Base-by-base conservation (phyloP, 2,113 vertebrate genomes). In the Seriola aureovittata region DNA sequence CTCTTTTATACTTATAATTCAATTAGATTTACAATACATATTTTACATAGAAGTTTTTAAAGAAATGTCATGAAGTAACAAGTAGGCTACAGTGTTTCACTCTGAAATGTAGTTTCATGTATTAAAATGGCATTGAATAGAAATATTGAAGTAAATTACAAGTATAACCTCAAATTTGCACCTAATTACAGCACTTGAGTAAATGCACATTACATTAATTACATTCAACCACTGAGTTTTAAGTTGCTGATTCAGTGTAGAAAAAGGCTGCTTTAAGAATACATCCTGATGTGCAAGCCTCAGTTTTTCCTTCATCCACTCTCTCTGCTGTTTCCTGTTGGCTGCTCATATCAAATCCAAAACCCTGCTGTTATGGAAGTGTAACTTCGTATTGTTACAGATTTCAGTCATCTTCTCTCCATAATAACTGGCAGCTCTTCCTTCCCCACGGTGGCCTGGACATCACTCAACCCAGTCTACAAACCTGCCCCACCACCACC, bases 361-460 rank as follows among this genome's bases (percentile, higher is more conserved):
- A 77, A 71, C 73, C 75, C 76, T 13, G 25, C 38, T 57, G 64
- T 40, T 74, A 86, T 78, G 64, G 81, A 74, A 75, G 48, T 46
- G 66, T 83, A 88, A 85, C 76, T 83, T 85, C 77, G 62, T 69
- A 74, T 65, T 81, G 86, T 84, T 36, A 29, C 73, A 64, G 50
- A 29, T 68, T 76, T 71, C 54, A 58, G 63, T 23, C n/a, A 0
- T 81, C 65, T 42, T 84, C 79, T 66, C 59, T 65, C 38, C 59
- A 68, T 48, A 73, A 9, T 62, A 67, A 67, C 74, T 78, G 81
- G 66, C 78, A 79, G 63, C 52, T 66, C 38, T 69, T 17, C 21
- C 16, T 80, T 11, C 23, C 68, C 73, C 40, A 36, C 11, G 10
- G 70, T 63, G 46, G 58, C 71, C 66, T 55, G 55, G 23, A 71